Percentiles rank a stretch among this genome's conserved stretches.
phyloP scores from a whole-genome alignment of 2,888 invertebrate species.

The Orthosia gracilis region DNA sequence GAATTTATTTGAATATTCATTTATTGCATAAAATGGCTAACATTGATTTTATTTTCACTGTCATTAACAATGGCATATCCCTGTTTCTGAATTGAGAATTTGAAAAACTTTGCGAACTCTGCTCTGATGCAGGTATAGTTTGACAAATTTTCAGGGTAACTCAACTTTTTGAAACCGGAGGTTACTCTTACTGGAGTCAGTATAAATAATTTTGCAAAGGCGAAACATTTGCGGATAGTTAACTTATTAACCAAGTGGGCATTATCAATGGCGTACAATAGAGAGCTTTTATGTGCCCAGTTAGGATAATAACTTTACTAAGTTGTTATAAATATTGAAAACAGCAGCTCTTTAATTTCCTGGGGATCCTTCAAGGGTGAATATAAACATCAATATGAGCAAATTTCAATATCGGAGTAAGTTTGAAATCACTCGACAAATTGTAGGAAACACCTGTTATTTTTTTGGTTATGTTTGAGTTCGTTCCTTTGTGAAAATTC shows the following conservation, averaged over 20 bases:
- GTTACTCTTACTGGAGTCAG: not conserved
- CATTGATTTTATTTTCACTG: not conserved
- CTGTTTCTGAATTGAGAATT: not conserved
- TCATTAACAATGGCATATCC: not conserved
- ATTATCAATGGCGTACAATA: slow-evolving; percentile 18
- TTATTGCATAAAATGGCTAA: not conserved
- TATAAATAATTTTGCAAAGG: not conserved
- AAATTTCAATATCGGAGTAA: not conserved
- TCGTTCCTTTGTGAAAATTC: not conserved
- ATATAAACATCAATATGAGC: not conserved
- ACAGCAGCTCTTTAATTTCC: not conserved
- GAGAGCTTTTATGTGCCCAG: slow-evolving; percentile 37
- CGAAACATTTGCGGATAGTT: slow-evolving; percentile 1
- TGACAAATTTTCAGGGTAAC: not conserved
- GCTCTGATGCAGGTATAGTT: not conserved
- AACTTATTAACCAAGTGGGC: slow-evolving; percentile 24
- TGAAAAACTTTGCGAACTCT: not conserved
- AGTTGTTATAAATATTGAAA: not conserved
- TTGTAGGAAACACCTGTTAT: too few species aligned
- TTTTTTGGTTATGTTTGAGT: not conserved
- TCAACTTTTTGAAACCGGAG: not conserved
- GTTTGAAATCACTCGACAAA: too few species aligned
- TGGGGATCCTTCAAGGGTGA: not conserved
- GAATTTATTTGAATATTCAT: not conserved
- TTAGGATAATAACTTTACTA: not conserved